A percentile compares a stretch with the other conserved stretches of the same genome.
These are phyloP conservation scores for Dunckerocampus dactyliophorus DNA, from an alignment of 2,113 vertebrate species.

Conservation along the genomic window DNA sequence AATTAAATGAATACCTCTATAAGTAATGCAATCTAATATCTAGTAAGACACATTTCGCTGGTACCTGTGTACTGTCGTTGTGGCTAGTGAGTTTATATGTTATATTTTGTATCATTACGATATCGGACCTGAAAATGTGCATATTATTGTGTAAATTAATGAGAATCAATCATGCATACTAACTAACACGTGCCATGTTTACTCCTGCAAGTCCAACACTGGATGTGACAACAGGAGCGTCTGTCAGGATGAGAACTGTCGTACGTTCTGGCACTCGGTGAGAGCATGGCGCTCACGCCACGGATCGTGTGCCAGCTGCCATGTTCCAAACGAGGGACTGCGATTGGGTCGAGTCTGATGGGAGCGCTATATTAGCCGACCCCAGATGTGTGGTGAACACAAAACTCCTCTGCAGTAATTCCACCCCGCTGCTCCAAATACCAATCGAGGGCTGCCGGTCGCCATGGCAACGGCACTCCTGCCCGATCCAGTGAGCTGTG, in stretches of 20 bases:
- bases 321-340: conserved; percentile 39
- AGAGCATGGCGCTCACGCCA: conserved; percentile 22
- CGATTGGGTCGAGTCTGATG: conserved; percentile 25
- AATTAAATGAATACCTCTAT: no score
- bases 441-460: conserved; percentile 71
- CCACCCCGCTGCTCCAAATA: conserved; percentile 75
- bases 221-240: conserved; percentile 31
- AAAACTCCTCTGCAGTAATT: conserved; percentile 76
- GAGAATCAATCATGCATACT: conserved; percentile 4
- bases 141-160: neutral
- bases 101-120: no score
- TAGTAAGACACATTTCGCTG: no score
- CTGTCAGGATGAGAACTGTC: conserved; percentile 27
- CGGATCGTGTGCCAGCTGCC: conserved; percentile 17
- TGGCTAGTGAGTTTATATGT: no score
- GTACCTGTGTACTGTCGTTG: no score
- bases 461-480: conserved; percentile 76
- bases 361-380: conserved; percentile 65
- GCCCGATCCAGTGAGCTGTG: conserved; percentile 67
- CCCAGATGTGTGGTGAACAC: conserved; percentile 76
- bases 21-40: no score
- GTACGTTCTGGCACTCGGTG: conserved; percentile 36
- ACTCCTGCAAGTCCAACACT: conserved; percentile 13
- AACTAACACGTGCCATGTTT: conserved; percentile 19
- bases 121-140: neutral